These are phyloP conservation scores for Glyphotaelius pellucidus DNA, from an alignment of 2,888 invertebrate genomes.

Conservation along the genomic window DNA sequence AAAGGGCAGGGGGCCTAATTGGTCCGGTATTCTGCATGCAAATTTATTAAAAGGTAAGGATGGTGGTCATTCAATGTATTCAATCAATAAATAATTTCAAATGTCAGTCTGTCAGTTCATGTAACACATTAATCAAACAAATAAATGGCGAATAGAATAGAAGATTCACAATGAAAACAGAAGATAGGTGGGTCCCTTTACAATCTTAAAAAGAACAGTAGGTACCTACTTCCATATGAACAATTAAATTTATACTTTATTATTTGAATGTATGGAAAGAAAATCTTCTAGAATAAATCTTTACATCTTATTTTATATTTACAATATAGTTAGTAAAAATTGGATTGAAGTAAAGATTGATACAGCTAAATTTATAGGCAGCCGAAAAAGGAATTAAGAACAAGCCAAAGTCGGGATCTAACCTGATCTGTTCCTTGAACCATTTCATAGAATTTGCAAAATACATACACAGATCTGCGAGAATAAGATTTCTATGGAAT, in stretches of 20 bases:
- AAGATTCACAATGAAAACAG: too few species aligned
- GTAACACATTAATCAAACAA: background rate
- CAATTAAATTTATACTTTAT: too few species aligned
- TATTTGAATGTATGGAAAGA: too few species aligned
- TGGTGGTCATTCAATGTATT: background rate
- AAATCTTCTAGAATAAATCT: background rate
- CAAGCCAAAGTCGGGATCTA: too few species aligned
- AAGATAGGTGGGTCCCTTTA: too few species aligned
- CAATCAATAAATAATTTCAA: background rate
- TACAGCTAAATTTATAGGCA: background rate
- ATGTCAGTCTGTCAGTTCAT: background rate
- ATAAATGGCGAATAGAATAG: background rate
- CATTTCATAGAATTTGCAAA: too few species aligned
- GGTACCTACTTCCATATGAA: too few species aligned
- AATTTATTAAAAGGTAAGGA: background rate
- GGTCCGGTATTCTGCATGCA: background rate
- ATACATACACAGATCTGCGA: too few species aligned
- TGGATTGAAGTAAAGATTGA: background rate
- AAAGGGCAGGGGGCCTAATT: background rate
- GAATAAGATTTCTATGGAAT: too few species aligned
- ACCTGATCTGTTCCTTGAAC: too few species aligned
- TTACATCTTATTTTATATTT: background rate
- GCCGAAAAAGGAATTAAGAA: background rate
- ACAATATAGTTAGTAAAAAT: background rate
- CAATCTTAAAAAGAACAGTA: too few species aligned